Conservation (phyloP, 2,113 vertebrate species). For the Chitala chitala region DNA sequence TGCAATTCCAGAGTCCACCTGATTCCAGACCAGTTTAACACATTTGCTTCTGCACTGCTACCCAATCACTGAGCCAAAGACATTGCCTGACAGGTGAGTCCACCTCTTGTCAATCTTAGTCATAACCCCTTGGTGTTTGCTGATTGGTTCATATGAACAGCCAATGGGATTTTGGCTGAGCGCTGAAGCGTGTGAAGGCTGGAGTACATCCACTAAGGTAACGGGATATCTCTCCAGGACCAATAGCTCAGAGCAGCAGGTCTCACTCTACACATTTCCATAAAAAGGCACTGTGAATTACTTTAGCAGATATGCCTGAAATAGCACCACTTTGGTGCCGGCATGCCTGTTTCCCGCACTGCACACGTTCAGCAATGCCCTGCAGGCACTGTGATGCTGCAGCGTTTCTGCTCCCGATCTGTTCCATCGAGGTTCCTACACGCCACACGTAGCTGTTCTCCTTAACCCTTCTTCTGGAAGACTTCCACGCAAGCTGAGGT, state of each 20-base stretch:
- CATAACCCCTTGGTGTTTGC: neutral
- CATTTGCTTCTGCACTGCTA: constrained; percentile 7
- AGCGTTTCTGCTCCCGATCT: neutral
- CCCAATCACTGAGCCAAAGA: neutral
- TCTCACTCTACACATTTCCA: neutral
- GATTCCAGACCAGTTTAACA: constrained; percentile 32
- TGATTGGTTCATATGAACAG: neutral
- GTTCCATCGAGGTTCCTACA: neutral
- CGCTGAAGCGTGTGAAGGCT: too few relatives aligned
- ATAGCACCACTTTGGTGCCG: constrained; percentile 8
- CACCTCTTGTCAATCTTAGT: neutral
- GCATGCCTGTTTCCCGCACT: constrained; percentile 14
- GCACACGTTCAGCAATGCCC: neutral
- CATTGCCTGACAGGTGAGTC: neutral
- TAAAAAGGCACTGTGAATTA: neutral
- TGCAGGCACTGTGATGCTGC: neutral
- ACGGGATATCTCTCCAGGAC: neutral
- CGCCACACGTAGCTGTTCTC: neutral
- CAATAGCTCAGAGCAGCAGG: neutral
- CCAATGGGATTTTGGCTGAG: too few relatives aligned
- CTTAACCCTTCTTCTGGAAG: neutral
- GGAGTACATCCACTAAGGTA: too few relatives aligned
- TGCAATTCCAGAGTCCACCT: neutral
- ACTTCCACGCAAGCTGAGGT: neutral
- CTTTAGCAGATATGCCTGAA: neutral